These are phyloP conservation scores for Drosophila auraria DNA, from an alignment of 1,140 invertebrate genomes.

Conservation along the genomic window DNA sequence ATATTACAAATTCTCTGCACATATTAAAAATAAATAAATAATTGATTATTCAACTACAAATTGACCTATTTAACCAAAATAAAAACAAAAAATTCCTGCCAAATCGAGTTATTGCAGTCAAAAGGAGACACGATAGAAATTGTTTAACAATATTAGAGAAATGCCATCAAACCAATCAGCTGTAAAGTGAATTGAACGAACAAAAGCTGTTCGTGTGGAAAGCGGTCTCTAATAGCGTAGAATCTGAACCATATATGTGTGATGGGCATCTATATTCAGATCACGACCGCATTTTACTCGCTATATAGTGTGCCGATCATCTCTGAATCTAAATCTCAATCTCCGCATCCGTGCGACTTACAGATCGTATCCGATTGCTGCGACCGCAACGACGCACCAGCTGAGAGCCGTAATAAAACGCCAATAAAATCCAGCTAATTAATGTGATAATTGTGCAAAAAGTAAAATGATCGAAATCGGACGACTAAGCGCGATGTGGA, in stretches of 20 bases:
- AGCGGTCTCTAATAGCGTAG: constrained; percentile 22
- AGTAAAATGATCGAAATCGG: constrained; percentile 23
- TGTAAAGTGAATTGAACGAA: constrained; percentile 57
- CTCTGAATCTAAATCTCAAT: constrained; percentile 16
- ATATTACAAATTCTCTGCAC: too few species aligned
- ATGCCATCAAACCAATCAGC: constrained; percentile 60
- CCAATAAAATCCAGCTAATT: constrained; percentile 47
- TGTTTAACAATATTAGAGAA: constrained; percentile 29
- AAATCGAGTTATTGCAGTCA: constrained; percentile 18
- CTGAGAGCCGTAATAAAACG: constrained; percentile 35
- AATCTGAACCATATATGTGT: constrained; percentile 39
- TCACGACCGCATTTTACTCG: constrained; percentile 63
- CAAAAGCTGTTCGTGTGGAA: constrained; percentile 52
- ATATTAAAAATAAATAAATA: neutral
- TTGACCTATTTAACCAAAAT: neutral
- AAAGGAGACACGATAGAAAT: constrained; percentile 37
- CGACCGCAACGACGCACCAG: constrained; percentile 37
- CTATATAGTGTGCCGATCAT: constrained; percentile 35
- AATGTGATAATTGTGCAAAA: constrained; percentile 65
- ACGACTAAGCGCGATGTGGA: constrained; percentile 34
- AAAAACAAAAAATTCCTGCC: constrained; percentile 1
- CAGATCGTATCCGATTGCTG: constrained; percentile 61
- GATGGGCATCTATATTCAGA: constrained; percentile 41
- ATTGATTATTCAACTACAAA: neutral
- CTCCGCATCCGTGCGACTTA: constrained; percentile 43